Evolutionary conservation across 2,113 vertebrate genomes (phyloP).

Genomic region (Dromaius novaehollandiae): DNA sequence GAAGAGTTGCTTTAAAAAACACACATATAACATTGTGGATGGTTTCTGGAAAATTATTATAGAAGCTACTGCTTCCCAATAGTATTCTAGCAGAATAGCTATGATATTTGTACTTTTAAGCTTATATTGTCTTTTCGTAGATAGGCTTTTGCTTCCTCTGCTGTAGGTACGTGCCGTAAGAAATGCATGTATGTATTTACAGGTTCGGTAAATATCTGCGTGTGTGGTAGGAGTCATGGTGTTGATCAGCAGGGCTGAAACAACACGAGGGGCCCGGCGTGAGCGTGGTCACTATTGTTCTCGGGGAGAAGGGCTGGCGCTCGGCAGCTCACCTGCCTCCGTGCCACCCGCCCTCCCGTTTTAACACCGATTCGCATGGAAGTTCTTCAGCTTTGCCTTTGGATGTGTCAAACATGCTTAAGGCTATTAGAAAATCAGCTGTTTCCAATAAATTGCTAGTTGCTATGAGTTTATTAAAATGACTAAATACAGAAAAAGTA

Average conservation of each 20-base stretch:
- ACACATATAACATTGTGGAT: not conserved
- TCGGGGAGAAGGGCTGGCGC: not conserved
- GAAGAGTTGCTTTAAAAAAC: not conserved
- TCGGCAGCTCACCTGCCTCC: not conserved
- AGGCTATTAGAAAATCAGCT: not conserved
- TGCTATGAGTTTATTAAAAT: not conserved
- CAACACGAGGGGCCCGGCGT: not conserved
- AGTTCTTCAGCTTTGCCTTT: not conserved
- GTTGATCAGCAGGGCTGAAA: not conserved
- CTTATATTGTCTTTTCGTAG: not conserved
- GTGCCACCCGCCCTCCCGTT: fast-evolving
- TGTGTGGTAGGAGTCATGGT: not conserved
- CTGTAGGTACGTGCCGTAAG: not conserved
- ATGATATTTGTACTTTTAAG: not conserved
- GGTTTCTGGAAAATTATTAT: not conserved
- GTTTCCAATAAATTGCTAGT: not conserved
- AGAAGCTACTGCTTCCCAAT: not conserved
- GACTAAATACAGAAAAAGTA: not conserved
- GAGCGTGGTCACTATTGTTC: slow-evolving; percentile 6
- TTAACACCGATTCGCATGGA: not conserved
- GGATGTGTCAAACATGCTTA: not conserved
- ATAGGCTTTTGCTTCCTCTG: not conserved
- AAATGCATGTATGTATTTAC: not conserved
- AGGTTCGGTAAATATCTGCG: not conserved
- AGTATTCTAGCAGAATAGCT: not conserved